phyloP scores from a whole-genome alignment of 1,140 invertebrate genomes.

The Zaprionus ghesquierei region DNA sequence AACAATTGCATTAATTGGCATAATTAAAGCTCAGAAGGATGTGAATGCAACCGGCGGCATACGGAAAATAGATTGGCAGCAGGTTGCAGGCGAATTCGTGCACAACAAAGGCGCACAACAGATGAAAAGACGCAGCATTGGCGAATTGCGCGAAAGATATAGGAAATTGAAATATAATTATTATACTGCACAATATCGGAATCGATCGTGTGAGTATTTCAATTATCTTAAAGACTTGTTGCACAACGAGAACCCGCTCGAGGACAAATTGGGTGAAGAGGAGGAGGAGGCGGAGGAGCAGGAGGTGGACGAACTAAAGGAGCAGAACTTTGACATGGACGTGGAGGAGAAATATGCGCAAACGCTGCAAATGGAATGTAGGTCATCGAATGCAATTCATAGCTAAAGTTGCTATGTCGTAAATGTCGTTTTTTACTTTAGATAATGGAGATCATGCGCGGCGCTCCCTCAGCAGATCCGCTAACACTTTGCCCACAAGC shows the following conservation, averaged over 20 bases:
- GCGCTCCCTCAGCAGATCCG: not conserved
- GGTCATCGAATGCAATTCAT: not conserved
- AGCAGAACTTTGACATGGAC: not conserved
- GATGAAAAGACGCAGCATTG: not conserved
- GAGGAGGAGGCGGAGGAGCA: not conserved
- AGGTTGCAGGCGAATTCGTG: constrained; percentile 20
- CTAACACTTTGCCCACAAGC: not conserved
- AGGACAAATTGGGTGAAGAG: not conserved
- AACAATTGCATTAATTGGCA: constrained; percentile 18
- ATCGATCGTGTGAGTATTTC: constrained; percentile 22
- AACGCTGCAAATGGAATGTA: constrained; percentile 29
- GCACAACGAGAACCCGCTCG: not conserved
- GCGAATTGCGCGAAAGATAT: constrained; percentile 20
- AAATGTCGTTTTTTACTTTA: not conserved
- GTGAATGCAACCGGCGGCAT: not conserved
- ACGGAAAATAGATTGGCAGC: constrained; percentile 15
- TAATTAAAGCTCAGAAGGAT: constrained; percentile 15
- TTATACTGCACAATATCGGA: constrained; percentile 4
- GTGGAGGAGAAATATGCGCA: constrained; percentile 51
- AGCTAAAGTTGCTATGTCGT: too few relatives aligned
- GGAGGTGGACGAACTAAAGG: not conserved
- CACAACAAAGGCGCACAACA: not conserved
- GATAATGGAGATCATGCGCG: not conserved
- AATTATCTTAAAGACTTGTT: constrained; percentile 25
- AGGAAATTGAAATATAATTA: constrained; percentile 17